Base-by-base conservation (phyloP, 1,140 invertebrate species). In the Aphelenchoides avenae region DNA sequence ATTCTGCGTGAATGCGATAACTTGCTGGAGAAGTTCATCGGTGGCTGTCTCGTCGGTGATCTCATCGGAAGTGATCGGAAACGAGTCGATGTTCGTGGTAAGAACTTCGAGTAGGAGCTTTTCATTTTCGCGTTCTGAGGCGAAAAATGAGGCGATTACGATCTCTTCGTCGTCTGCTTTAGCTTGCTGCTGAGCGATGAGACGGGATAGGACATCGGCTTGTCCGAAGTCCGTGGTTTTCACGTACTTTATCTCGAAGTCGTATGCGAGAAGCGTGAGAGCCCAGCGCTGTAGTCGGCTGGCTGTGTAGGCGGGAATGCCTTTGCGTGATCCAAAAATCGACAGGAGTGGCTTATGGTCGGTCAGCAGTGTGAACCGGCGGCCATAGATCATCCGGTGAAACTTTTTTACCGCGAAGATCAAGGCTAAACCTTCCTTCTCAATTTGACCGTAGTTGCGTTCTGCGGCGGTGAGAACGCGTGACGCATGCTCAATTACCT, bases 321-420 rank as follows among this genome's bases (percentile, higher is more conserved):
- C 49, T 41, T 51, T 51, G 48, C 55, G 48, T 52, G 15, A 20
- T 3, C 49, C 49, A 29, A 51, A 51, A 52, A 51, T 51, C 24
- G 49, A 15, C 24, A 51, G 13, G 48, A 51, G 55, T 51, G 49
- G 49, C 9, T 29, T 49, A 51, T 51, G 49, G 49, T 51, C 49
- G 15, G 49, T 51, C 13, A 20, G 49, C 15, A 51, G 49, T 18
- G 30, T 51, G 49, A 51, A 51, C 24, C 29, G 20, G 6, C 49
- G 41, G 9, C 49, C 49, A 56, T 37, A 51, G 6, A 51, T 51
- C 15, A 50, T 22, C 55, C 55, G 48, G 13, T 51, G 49, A 41
- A 52, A 51, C 34, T 51, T 51, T 13, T 51, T 49, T 56, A 51
- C 49, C 24, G 49, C 49, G 49, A 20, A 51, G 9, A 51, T 13